phyloP scores from a whole-genome alignment of 2,113 vertebrate species.

The Origma solitaria region DNA sequence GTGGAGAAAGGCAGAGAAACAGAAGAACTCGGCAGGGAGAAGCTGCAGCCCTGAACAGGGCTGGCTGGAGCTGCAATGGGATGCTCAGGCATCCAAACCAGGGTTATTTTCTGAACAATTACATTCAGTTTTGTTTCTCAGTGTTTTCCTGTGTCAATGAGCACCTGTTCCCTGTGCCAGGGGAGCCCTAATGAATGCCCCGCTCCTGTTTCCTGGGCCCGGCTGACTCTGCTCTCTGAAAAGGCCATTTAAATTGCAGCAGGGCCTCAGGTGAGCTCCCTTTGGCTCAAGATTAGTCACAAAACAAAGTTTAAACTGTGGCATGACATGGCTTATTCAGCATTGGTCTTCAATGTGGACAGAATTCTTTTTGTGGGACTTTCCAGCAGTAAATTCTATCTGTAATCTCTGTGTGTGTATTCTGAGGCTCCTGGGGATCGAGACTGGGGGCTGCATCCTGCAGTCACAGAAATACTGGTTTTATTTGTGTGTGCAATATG shows the following conservation, averaged over 20 bases:
- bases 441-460: background rate
- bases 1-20: background rate
- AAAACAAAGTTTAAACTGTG: background rate
- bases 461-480: background rate
- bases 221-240: background rate
- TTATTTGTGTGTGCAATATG: background rate
- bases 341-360: rapidly evolving
- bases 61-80: background rate
- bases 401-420: background rate
- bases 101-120: background rate
- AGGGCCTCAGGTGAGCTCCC: background rate
- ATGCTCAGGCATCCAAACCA: background rate
- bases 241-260: background rate
- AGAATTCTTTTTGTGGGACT: background rate
- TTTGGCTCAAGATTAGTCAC: background rate
- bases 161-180: background rate
- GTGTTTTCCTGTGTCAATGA: background rate
- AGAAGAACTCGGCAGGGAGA: rapidly evolving
- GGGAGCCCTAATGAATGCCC: background rate
- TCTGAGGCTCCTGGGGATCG: background rate
- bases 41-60: background rate
- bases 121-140: background rate
- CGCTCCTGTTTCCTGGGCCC: background rate
- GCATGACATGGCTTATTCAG: background rate
- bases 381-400: background rate